Conservation (phyloP, 37 sponge, comb jelly and placozoan genomes). For the Amphimedon queenslandica region DNA sequence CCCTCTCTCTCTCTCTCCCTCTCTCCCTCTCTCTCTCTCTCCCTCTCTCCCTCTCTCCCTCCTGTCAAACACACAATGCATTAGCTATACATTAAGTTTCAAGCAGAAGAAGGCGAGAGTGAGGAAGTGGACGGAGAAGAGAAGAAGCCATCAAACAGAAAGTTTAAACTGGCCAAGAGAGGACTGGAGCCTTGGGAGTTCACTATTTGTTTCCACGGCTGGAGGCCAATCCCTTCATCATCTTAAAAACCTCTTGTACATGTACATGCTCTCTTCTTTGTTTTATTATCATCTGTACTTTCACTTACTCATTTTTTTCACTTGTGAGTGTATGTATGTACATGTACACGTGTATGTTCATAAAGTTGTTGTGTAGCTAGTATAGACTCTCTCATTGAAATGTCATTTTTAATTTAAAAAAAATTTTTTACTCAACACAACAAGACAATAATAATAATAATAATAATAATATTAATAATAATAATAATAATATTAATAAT, state of each 20-base stretch:
- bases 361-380: background rate
- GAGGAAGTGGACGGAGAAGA: background rate
- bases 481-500: background rate
- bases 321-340: too few species aligned
- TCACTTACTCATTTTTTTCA: too few species aligned
- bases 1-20: too few species aligned
- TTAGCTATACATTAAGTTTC: conserved; percentile 81
- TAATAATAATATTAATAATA: too few species aligned
- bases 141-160: conserved; percentile 19
- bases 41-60: too few species aligned
- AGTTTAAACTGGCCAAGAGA: conserved; percentile 64
- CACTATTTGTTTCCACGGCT: conserved; percentile 92
- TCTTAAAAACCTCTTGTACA: too few species aligned
- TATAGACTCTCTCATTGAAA: background rate
- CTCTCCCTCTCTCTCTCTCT: too few species aligned
- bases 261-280: too few species aligned
- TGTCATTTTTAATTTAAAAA: too few species aligned
- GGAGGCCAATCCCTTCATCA: conserved; percentile 40
- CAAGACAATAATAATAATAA: too few species aligned
- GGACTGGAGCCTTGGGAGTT: conserved; percentile 88
- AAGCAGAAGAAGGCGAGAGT: conserved; percentile 22
- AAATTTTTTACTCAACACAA: too few species aligned
- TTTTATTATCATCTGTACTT: too few species aligned
- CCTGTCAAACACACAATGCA: background rate
- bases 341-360: background rate